Conservation (phyloP, 2,888 invertebrate species). For the Pyralis farinalis region DNA sequence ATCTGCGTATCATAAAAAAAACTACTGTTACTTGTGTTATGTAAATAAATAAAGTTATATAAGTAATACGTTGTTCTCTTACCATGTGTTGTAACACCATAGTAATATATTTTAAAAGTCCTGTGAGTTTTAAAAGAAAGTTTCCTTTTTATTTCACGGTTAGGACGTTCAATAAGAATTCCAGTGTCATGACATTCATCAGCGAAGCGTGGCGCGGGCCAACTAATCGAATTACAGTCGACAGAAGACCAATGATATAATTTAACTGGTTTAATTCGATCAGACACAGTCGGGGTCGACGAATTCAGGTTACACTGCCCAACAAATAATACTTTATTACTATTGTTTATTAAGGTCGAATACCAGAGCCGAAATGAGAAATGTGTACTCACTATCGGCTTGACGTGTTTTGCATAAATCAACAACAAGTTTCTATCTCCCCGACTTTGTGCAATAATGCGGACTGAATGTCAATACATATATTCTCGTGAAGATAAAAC, state of each 20-base stretch:
- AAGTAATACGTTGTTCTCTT: no score
- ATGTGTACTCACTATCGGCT: conserved; percentile 10
- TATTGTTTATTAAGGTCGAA: conserved; percentile 46
- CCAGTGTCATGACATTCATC: conserved; percentile 37
- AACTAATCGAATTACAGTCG: conserved; percentile 67
- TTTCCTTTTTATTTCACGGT: not conserved
- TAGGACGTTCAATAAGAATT: conserved; percentile 38
- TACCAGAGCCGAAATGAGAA: conserved; percentile 20
- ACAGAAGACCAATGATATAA: conserved; percentile 71
- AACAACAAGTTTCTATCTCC: conserved; percentile 17
- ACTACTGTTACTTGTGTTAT: no score
- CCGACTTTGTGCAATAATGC: conserved; percentile 19
- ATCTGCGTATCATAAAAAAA: no score
- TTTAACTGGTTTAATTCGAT: conserved; percentile 75
- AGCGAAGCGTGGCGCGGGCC: conserved; percentile 45
- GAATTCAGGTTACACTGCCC: conserved; percentile 63
- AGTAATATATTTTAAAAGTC: no score
- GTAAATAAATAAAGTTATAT: no score
- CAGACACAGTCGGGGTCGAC: conserved; percentile 63
- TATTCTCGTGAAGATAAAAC: conserved; percentile 29
- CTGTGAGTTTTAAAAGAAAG: no score
- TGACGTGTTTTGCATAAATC: conserved; percentile 16
- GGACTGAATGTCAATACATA: conserved; percentile 21
- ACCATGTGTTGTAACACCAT: no score
- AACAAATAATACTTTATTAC: conserved; percentile 38